Evolutionary conservation across 2,888 invertebrate genomes (phyloP), one percentile per base, ranked within the genome.

Genomic region (Drosophila tanythrix): DNA sequence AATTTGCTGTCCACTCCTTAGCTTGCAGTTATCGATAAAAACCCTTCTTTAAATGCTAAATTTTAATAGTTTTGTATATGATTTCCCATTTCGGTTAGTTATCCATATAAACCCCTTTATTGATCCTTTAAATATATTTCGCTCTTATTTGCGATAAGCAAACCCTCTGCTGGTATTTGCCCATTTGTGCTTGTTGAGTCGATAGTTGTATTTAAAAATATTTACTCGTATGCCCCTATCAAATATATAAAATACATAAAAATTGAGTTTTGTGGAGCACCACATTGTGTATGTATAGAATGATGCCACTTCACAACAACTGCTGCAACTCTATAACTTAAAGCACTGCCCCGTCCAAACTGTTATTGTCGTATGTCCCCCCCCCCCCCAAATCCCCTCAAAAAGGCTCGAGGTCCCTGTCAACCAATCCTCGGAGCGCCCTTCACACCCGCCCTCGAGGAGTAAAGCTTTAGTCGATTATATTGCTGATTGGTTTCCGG

Each of bases 401-500:
- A 18, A 69, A 74, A 52, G 61, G 72, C 70, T 74, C 63, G 48
- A 48, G 64, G 55, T 35, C 21, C 43, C 50, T 60, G 56, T 36
- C 35, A 52, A 56, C 59, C 40, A 29, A 38, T 56, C 13, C 56
- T 25, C 18, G 25, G 21, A 29, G 18, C 29, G 29, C 48, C 46
- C 38, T 52, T 56, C 31, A n/a, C 40, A 25, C 13, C 18, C 18
- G 31, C n/a, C 36, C 57, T 50, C 29, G 27, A 40, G 38, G 3
- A 40, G 33, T 55, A 69, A 73, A 82, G 88, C 85, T 77, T 84
- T 79, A 85, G 79, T 86, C 88, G 88, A 87, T 87, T 87, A 86
- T 87, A 78, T 78, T 88, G 78, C 88, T 87, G 87, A 87, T 87
- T 88, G 87, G 84, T 88, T 87, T 88, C 87, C 87, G 87, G 86